A percentile compares a stretch with the other conserved stretches of the same genome.
These are phyloP conservation scores for Scopus umbretta DNA, from an alignment of 2,113 vertebrate genomes.

Conservation along the genomic window DNA sequence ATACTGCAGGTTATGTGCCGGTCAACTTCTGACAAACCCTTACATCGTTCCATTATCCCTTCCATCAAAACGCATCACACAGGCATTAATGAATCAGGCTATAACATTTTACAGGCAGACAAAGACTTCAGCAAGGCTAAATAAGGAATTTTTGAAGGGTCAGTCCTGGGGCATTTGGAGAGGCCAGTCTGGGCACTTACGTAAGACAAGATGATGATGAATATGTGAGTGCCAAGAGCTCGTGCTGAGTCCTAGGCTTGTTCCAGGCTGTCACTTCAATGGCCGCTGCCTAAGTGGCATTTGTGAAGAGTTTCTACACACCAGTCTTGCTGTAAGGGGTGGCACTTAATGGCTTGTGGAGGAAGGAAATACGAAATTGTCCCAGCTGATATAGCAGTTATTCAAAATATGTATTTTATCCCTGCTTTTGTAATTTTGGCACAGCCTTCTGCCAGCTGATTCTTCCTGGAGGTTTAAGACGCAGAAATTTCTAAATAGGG, in stretches of 20 bases:
- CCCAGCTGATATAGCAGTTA: background rate
- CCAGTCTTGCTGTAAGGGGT: background rate
- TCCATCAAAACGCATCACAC: background rate
- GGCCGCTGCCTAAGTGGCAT: background rate
- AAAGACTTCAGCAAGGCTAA: background rate
- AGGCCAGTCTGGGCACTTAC: constrained; percentile 15
- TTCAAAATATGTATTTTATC: background rate
- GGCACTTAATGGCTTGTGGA: background rate
- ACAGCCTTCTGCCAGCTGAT: background rate
- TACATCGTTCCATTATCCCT: background rate
- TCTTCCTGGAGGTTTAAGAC: background rate
- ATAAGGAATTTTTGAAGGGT: constrained; percentile 12
- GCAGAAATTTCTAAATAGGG: background rate
- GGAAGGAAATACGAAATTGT: background rate
- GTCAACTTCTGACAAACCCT: background rate
- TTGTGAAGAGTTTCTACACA: background rate
- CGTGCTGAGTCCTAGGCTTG: background rate
- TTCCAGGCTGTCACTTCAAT: background rate
- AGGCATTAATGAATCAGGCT: background rate
- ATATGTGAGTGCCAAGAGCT: background rate
- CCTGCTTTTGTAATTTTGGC: background rate
- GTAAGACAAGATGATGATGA: constrained; percentile 20
- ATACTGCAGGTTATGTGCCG: background rate
- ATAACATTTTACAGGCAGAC: background rate
- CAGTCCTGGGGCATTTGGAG: background rate